Evolutionary conservation across 1,140 invertebrate species (phyloP).

Genomic region (Eriocheir sinensis): DNA sequence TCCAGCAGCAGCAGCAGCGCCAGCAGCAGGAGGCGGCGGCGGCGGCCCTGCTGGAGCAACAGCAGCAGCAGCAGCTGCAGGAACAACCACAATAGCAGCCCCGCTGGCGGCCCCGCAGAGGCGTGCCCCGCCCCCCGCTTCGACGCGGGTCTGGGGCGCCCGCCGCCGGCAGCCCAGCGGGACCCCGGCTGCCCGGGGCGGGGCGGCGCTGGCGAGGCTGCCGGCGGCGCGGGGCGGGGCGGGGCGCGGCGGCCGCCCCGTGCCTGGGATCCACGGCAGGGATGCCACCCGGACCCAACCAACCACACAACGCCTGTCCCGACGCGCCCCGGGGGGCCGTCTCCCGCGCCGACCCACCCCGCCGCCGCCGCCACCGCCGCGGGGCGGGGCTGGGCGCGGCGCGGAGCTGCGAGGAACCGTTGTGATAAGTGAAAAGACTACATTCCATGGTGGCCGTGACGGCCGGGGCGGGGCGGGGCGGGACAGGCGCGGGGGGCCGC

Average conservation of each 20-base stretch:
- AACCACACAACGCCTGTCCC: background rate
- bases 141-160: background rate
- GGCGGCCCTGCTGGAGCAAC: too few species aligned
- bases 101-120: background rate
- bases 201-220: background rate
- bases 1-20: slow-evolving; percentile 69
- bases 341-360: background rate
- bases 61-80: slow-evolving; percentile 37
- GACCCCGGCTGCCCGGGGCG: background rate
- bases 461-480: too few species aligned
- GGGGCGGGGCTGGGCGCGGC: background rate
- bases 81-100: slow-evolving; percentile 31
- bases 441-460: background rate
- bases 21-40: slow-evolving; percentile 36
- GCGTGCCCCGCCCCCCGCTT: background rate
- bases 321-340: background rate
- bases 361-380: background rate
- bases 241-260: background rate
- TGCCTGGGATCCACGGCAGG: background rate
- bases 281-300: too few species aligned
- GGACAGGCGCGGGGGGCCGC: too few species aligned
- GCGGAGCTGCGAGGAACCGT: background rate
- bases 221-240: background rate
- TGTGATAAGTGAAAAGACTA: background rate
- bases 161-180: slow-evolving; percentile 37